A percentile compares a stretch with the other conserved stretches of the same genome.
Conservation (phyloP, 2,797 vertebrate species). For the Phalanger gymnotis region DNA sequence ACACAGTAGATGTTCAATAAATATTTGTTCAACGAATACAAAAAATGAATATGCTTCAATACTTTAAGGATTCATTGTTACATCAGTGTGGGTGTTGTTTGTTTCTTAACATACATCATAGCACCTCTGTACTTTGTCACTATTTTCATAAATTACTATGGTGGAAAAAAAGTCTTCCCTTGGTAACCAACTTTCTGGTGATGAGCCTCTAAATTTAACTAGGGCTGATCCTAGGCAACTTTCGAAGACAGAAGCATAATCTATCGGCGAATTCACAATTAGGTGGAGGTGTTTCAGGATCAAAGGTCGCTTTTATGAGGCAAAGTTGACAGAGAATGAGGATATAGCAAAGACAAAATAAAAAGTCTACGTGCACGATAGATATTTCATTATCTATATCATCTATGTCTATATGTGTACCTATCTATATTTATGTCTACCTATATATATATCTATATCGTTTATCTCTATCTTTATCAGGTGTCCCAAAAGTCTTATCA, state of each 20-base stretch:
- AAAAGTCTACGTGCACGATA: neutral
- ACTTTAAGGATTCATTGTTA: neutral
- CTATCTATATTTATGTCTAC: neutral
- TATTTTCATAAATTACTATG: neutral
- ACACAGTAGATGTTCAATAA: neutral
- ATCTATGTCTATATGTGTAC: neutral
- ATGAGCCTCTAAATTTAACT: neutral
- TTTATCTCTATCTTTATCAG: neutral
- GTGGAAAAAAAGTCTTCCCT: neutral
- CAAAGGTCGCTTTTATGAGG: neutral
- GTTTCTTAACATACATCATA: neutral
- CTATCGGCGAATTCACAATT: neutral
- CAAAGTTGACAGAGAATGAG: neutral
- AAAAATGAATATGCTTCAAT: neutral
- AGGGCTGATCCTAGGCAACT: neutral
- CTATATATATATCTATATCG: neutral
- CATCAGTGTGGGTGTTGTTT: neutral
- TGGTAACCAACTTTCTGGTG: neutral
- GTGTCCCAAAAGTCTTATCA: neutral
- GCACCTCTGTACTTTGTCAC: neutral
- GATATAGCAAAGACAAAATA: neutral
- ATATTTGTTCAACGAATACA: neutral
- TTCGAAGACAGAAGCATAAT: neutral
- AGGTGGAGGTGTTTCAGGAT: neutral
- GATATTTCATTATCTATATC: neutral